A percentile compares a stretch with the other conserved stretches of the same genome.
phyloP scores from a whole-genome alignment of 2,888 invertebrate species.

The Eupithecia inturbata region DNA sequence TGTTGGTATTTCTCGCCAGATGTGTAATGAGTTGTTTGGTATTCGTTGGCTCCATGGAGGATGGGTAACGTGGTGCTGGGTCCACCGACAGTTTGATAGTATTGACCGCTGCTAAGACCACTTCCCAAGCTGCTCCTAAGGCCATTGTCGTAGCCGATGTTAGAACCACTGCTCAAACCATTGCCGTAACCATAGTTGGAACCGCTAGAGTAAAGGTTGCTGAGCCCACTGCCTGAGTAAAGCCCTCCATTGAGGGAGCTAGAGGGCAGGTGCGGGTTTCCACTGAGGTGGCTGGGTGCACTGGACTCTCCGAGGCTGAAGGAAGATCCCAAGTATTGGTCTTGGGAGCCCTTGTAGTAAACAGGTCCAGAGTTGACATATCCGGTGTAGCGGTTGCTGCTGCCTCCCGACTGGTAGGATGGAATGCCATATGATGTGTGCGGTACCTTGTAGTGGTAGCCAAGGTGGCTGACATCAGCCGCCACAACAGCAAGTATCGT shows the following conservation, averaged over 20 bases:
- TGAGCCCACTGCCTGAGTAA: slow-evolving; percentile 12
- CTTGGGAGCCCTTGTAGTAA: slow-evolving; percentile 44
- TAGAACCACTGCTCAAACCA: slow-evolving; percentile 25
- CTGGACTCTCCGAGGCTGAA: slow-evolving; percentile 35
- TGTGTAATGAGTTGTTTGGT: slow-evolving; percentile 45
- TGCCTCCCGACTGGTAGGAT: slow-evolving; percentile 56
- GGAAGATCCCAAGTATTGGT: slow-evolving; percentile 41
- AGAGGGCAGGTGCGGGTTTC: slow-evolving; percentile 20
- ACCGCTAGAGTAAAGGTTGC: slow-evolving; percentile 16
- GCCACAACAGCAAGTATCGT: slow-evolving; percentile 60
- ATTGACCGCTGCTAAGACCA: slow-evolving; percentile 29
- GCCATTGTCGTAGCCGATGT: slow-evolving; percentile 20
- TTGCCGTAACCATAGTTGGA: slow-evolving; percentile 16
- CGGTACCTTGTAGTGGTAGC: slow-evolving; percentile 74
- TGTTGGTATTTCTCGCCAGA: slow-evolving; percentile 69
- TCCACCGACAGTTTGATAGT: slow-evolving; percentile 28
- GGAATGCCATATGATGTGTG: slow-evolving; percentile 74
- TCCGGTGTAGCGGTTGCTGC: slow-evolving; percentile 49
- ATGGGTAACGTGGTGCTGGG: slow-evolving; percentile 39
- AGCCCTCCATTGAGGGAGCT: slow-evolving; percentile 24
- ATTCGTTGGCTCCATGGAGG: slow-evolving; percentile 30
- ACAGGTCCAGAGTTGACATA: slow-evolving; percentile 40
- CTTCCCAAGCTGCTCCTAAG: slow-evolving; percentile 24
- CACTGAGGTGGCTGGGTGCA: slow-evolving; percentile 21
- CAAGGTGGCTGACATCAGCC: slow-evolving; percentile 66